Evolutionary conservation across 2,888 invertebrate species (phyloP).

Genomic region (Chromoteleia sp.): DNA sequence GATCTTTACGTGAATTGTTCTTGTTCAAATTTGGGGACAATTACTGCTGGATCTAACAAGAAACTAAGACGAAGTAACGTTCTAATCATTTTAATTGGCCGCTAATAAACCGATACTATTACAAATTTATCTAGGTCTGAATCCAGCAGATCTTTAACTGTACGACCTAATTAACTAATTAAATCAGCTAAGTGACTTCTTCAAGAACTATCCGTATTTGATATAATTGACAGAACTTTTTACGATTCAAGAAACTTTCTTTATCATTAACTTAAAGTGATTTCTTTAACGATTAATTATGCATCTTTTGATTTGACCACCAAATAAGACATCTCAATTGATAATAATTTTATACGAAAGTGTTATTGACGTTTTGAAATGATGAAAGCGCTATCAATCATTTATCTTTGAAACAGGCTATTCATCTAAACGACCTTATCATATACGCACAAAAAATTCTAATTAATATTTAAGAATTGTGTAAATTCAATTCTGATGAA

Average conservation of each 20-base stretch:
- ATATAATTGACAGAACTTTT: background rate
- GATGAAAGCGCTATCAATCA: too few relatives aligned
- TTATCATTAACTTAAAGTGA: background rate
- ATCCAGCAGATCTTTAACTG: constrained; percentile 16
- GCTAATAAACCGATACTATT: constrained; percentile 43
- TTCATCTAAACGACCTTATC: too few relatives aligned
- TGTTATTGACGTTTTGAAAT: too few relatives aligned
- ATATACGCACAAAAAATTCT: too few relatives aligned
- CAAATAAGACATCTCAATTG: too few relatives aligned
- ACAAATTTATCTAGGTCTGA: constrained; percentile 42
- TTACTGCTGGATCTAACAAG: background rate
- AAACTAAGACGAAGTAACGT: constrained; percentile 7
- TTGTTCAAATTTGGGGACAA: too few relatives aligned
- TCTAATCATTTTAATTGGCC: constrained; percentile 36
- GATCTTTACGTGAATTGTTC: too few relatives aligned
- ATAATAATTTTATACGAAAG: too few relatives aligned
- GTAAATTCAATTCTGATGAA: too few relatives aligned
- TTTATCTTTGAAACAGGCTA: too few relatives aligned
- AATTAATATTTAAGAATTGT: too few relatives aligned
- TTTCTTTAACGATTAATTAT: constrained; percentile 1
- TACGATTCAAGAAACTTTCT: constrained; percentile 1
- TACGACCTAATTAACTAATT: constrained; percentile 38
- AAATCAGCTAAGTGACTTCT: constrained; percentile 17
- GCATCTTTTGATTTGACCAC: too few relatives aligned
- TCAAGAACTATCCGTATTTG: constrained; percentile 3